Base-by-base conservation (phyloP, 2,113 vertebrate species). In the Plecturocebus donacophilus region DNA sequence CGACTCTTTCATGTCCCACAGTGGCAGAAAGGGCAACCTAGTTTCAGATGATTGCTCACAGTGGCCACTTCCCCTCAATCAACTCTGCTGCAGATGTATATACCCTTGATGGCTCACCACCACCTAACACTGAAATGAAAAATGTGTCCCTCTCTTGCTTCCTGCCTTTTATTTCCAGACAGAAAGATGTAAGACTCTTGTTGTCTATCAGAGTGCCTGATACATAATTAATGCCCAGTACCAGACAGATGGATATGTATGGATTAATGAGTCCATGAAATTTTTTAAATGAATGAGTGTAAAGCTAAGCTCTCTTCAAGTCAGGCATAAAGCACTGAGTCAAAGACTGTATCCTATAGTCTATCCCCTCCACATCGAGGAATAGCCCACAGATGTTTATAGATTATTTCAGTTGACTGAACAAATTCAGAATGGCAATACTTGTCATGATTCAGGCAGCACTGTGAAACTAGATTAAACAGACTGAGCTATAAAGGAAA, bases 391-490 rank as follows among this genome's bases (percentile, higher is more conserved):
- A 77, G 64, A 70, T 38, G 23, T 35, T 88, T 90, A 56, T 76
- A 81, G 49, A 94, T 95, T 64, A 92, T 75, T 84, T 91, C 82
- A 47, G 79, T 77, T 93, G 64, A 45, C 86, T 73, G 49, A 96
- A 90, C 79, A 89, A 97, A 94, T 38, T 81, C 49, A 73, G 21
- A 91, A 61, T 17, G 25, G 70, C 61, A 93, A 81, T 35, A 19
- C 54, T 75, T 82, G 91, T 71, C 40, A 49, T 83, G 58, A 89
- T 68, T 92, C 71, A 73, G 54, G 81, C 32, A 87, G 30, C 40
- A 56, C 70, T 19, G 1, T 87, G 75, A 86, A 96, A 94, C 21
- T 38, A 83, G 94, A 85, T 95, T 96, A 97, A 96, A 95, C 45
- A 95, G 71, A 94, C 90, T 27, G 84, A 85, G 35, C 71, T 90